Base-by-base conservation (phyloP, 2,113 vertebrate genomes). In the Melanotaenia duboulayi region DNA sequence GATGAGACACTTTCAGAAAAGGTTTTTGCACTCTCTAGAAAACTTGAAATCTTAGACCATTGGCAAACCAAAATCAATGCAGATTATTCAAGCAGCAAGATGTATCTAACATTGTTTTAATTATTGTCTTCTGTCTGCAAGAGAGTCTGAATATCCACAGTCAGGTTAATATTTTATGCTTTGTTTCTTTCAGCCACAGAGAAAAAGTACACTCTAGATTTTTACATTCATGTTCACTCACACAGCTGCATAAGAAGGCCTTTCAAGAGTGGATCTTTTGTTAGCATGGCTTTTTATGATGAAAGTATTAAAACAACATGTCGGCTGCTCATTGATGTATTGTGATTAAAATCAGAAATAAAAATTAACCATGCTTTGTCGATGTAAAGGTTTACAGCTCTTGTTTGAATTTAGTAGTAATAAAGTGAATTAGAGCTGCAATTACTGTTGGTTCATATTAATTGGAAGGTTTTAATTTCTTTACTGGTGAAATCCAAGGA, bases 311-410 rank as follows among this genome's bases (percentile, higher is more conserved):
- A 16, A 62, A 62, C 11, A 7, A 12, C 16, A 17, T 40, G 13
- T 22, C 61, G 19, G 50, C 57, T 19, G 28, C 61, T 25, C 57
- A 74, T 82, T 70, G 23, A 40, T 71, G 50, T 40, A 3, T 48
- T 39, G 7, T 61, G 40, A 50, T n/a, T 54, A 7, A 8, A 66
- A 16, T 58, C 24, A 32, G 35, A 65, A 11, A 3, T n/a, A n/a
- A n/a, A 24, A 9, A n/a, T 13, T 51, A 42, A 49, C 3, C 16
- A 0, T 11, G 37, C 5, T 3, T 8, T 2, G 28, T 48, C 16
- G 5, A 49, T 63, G 12, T 49, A 9, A 11, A 61, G 20, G 19
- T 52, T 51, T 60, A 12, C 25, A n/a, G 60, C 20, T 37, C 56
- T 16, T 68, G 13, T 20, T n/a, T 40, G 32, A 5, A 6, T 25